phyloP scores from a whole-genome alignment of 2,888 invertebrate species.

The Agrypnus murinus region DNA sequence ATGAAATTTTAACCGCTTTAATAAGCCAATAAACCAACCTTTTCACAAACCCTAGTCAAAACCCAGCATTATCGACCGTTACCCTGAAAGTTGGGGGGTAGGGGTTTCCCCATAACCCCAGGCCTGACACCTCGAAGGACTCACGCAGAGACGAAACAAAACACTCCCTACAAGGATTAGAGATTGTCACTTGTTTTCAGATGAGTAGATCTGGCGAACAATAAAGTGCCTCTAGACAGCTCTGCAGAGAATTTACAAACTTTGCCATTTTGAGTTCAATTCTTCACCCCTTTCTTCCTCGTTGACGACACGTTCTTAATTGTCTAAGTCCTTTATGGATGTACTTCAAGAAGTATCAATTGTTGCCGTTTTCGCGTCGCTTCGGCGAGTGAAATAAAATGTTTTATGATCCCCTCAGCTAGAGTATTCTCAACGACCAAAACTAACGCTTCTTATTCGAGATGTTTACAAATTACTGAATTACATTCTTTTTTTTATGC shows the following conservation, averaged over 20 bases:
- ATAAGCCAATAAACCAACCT: slow-evolving; percentile 66
- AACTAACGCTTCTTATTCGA: slow-evolving; percentile 31
- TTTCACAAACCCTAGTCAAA: slow-evolving; percentile 64
- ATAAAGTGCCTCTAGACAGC: slow-evolving; percentile 63
- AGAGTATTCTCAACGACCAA: slow-evolving; percentile 27
- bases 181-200: slow-evolving; percentile 67
- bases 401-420: slow-evolving; percentile 34
- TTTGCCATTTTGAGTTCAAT: slow-evolving; percentile 60
- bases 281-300: slow-evolving; percentile 48
- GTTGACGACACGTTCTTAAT: slow-evolving; percentile 51
- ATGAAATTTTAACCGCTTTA: slow-evolving; percentile 59
- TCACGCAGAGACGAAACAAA: slow-evolving; percentile 66
- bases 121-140: slow-evolving; percentile 65
- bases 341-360: slow-evolving; percentile 50
- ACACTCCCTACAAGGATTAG: slow-evolving; percentile 66
- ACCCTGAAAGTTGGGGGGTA: slow-evolving; percentile 51
- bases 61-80: slow-evolving; percentile 66
- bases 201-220: slow-evolving; percentile 65
- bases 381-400: slow-evolving; percentile 41
- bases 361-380: slow-evolving; percentile 45
- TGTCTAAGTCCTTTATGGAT: slow-evolving; percentile 52
- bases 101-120: slow-evolving; percentile 52
- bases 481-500: neutral
- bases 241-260: slow-evolving; percentile 63
- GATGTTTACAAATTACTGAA: slow-evolving; percentile 36